These are phyloP conservation scores for Chironomus striatipennis DNA, from an alignment of 1,140 invertebrate genomes.

Conservation along the genomic window DNA sequence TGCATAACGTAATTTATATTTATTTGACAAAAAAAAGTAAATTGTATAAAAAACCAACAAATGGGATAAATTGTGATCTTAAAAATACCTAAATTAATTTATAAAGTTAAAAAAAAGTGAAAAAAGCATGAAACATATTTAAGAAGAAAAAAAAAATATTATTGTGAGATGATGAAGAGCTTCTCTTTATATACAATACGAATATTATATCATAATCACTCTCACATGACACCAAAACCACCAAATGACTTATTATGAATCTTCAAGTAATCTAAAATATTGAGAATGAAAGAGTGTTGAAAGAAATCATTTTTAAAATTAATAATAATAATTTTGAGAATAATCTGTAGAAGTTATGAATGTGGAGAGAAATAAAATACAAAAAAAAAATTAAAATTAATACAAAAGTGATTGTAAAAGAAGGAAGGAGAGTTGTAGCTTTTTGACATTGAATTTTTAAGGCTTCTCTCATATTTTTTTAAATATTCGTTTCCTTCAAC, in stretches of 20 bases:
- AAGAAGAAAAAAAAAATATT: background rate
- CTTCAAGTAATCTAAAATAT: background rate
- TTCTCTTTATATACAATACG: background rate
- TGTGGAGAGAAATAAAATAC: background rate
- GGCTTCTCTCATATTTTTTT: background rate
- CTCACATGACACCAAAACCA: slow-evolving; percentile 11
- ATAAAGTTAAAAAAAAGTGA: background rate
- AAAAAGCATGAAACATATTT: background rate
- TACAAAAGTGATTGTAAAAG: background rate
- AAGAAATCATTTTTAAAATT: slow-evolving; percentile 8
- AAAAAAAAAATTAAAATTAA: background rate
- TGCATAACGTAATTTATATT: too few species aligned
- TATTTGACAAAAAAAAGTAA: too few species aligned
- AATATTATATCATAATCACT: background rate
- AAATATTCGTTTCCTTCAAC: background rate
- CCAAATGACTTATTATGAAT: background rate
- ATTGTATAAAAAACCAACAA: too few species aligned
- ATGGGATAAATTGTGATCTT: slow-evolving; percentile 15
- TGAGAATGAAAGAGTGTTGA: background rate
- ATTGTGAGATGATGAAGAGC: slow-evolving; percentile 10
- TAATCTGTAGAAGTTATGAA: background rate
- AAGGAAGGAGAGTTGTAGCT: background rate
- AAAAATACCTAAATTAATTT: background rate
- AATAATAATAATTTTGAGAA: slow-evolving; percentile 13
- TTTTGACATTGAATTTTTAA: background rate